phyloP scores from a whole-genome alignment of 1,140 invertebrate genomes.

The Triops longicaudatus region DNA sequence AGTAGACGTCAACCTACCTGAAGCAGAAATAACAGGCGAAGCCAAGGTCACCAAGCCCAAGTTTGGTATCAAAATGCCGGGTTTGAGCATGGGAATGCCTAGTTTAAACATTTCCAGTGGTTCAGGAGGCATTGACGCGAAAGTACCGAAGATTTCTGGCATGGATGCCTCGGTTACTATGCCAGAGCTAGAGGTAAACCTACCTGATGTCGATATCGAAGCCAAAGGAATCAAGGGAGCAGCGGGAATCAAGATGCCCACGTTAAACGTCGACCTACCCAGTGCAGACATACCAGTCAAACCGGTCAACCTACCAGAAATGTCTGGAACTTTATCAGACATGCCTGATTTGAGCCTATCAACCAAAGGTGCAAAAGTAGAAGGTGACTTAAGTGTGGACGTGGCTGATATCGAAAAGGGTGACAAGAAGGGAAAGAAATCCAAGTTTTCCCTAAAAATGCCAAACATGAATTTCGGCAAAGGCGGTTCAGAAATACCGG shows the following conservation, averaged over 20 bases:
- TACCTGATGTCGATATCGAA: background rate
- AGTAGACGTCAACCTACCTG: constrained; percentile 8
- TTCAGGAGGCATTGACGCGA: background rate
- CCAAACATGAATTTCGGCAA: constrained; percentile 21
- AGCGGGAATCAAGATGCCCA: background rate
- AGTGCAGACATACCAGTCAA: background rate
- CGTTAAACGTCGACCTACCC: background rate
- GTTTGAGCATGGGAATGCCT: background rate
- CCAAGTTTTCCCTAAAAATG: constrained; percentile 22
- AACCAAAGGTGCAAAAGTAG: constrained; percentile 8
- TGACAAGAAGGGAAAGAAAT: background rate
- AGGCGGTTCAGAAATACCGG: background rate
- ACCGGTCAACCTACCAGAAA: background rate
- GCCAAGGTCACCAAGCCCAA: constrained; percentile 17
- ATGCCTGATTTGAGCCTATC: background rate
- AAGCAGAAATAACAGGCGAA: background rate
- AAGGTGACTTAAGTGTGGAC: constrained; percentile 7
- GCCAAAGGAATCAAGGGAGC: background rate
- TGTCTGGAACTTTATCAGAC: background rate
- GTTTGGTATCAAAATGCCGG: constrained; percentile 17
- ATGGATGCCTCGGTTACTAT: background rate
- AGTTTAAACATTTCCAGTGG: background rate
- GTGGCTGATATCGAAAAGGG: background rate
- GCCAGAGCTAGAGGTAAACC: background rate
- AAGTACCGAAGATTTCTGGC: background rate